phyloP scores from a whole-genome alignment of 1,140 invertebrate genomes.

The Mylabris phalerata region DNA sequence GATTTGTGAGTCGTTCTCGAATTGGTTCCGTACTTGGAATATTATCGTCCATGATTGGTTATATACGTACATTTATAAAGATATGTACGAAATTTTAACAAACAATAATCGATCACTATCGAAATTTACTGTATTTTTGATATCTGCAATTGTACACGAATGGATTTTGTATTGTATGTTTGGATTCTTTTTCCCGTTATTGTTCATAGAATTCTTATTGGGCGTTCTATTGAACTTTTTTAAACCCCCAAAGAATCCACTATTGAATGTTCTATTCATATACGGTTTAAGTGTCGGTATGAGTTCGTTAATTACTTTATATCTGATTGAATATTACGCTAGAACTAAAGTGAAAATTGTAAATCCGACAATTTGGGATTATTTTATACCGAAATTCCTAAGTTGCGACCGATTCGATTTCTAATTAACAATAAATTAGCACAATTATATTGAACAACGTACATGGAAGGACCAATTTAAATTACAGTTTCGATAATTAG shows the following conservation, averaged over 20 bases:
- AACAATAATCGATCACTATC: constrained; percentile 46
- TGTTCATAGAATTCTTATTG: constrained; percentile 5
- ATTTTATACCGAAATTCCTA: neutral
- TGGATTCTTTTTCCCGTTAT: constrained; percentile 4
- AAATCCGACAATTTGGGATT: constrained; percentile 1
- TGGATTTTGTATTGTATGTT: constrained; percentile 31
- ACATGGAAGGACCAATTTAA: too few relatives aligned
- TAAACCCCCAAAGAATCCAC: neutral
- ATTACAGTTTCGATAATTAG: too few relatives aligned
- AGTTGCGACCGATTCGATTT: constrained; percentile 1
- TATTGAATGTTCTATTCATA: constrained; percentile 5
- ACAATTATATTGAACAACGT: too few relatives aligned
- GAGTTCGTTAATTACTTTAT: neutral
- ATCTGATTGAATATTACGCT: constrained; percentile 4
- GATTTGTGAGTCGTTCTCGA: constrained; percentile 73
- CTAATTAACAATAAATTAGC: too few relatives aligned
- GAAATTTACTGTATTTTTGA: constrained; percentile 49
- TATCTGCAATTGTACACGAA: constrained; percentile 47
- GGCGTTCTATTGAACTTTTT: constrained; percentile 1
- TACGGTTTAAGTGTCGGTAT: neutral
- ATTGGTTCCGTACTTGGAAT: constrained; percentile 91
- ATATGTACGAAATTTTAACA: constrained; percentile 56
- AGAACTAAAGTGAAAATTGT: neutral
- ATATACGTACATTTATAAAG: constrained; percentile 85
- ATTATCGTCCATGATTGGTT: constrained; percentile 92